Evolutionary conservation across 1,140 invertebrate genomes (phyloP), one percentile per base, ranked within the genome.

Genomic region (Brachionus plicatilis): DNA sequence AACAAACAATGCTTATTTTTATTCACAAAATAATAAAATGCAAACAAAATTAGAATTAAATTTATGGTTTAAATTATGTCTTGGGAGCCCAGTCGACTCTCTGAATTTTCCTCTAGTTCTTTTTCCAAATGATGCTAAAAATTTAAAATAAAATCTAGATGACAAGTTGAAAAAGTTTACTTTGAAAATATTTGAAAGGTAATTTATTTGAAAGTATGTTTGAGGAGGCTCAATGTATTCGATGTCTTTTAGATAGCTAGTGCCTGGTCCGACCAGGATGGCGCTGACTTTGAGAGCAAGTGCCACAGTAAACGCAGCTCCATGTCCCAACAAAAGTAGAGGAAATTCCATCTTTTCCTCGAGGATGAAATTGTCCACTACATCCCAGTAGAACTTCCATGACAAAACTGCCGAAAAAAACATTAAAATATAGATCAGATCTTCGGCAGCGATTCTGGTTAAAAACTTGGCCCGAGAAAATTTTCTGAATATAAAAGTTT

Each of bases 151-250:
- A 33, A 50, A 27, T 76, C 33, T 9, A 9, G n/a, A 8, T 20
- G n/a, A 60, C 17, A 20, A 72, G 3, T 72, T 43, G 33, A 72
- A 17, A 9, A n/a, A 43, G 9, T 12, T 76, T 76, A 76, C 72
- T 76, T 76, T 76, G 20, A 76, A 76, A 76, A 76, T 76, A 50
- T 43, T 76, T 53, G 72, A 76, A 11, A 76, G 27, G 20, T 82
- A 82, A 24, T 82, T 82, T 82, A 82, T 82, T 65, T 82, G 53
- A 65, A 65, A 82, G 47, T 82, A 82, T 6, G 65, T 68, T 65
- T 68, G 33, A 9, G 65, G 65, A 8, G 53, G 53, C 43, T 60
- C 65, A 1, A 68, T 41, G 27, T 45, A 82, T 20, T 82, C 79
- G 8, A 47, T 27, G n/a, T 82, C 79, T 24, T 76, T 76, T 24